Conservation (phyloP, 1,140 invertebrate species). For the Megalonaias nervosa region DNA sequence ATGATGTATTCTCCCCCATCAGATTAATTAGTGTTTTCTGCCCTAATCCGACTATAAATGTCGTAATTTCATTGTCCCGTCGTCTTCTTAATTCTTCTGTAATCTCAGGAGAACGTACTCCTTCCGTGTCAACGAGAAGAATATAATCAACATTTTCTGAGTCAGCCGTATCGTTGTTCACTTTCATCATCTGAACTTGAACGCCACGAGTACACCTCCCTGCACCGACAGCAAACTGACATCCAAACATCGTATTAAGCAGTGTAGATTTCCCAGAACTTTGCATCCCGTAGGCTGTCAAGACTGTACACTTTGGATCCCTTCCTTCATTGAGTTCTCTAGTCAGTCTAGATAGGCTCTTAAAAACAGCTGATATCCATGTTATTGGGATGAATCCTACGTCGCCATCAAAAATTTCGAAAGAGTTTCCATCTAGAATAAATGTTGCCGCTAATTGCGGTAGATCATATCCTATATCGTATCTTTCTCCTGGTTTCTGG, state of each 20-base stretch:
- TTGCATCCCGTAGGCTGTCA: constrained; percentile 22
- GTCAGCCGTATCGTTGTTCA: no score
- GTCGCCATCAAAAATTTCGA: constrained; percentile 14
- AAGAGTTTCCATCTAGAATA: background rate
- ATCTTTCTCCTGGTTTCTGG: background rate
- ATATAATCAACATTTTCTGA: background rate
- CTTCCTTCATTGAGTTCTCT: background rate
- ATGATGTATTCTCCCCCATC: constrained; percentile 23
- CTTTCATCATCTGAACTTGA: constrained; percentile 3
- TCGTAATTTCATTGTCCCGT: constrained; percentile 33
- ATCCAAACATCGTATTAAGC: constrained; percentile 31
- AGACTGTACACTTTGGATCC: background rate
- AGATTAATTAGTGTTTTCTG: constrained; percentile 35
- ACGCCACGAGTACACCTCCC: constrained; percentile 25
- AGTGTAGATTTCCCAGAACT: constrained; percentile 31
- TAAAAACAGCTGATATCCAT: constrained; percentile 1
- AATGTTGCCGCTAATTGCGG: background rate
- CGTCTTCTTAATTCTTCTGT: background rate
- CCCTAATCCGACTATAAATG: constrained; percentile 29
- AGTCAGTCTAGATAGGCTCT: background rate
- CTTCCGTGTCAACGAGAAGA: constrained; percentile 1
- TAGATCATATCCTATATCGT: background rate
- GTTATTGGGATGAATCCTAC: background rate
- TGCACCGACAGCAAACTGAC: constrained; percentile 1
- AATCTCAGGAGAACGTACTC: background rate